Base-by-base conservation (phyloP, 1,140 invertebrate species). In the Antheraea mylitta region DNA sequence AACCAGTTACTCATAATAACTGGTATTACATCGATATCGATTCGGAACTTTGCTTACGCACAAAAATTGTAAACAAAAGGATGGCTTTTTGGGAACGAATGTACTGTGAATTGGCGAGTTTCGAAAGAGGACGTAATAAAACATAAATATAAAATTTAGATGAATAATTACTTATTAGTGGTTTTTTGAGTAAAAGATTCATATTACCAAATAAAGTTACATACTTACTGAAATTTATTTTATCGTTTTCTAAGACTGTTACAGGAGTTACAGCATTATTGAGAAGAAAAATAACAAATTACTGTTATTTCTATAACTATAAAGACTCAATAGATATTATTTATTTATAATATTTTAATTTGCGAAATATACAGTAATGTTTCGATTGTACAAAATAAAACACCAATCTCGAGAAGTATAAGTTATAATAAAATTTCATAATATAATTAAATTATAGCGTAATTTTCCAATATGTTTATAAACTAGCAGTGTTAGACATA, bases 381-480 rank as follows among this genome's bases (percentile, higher is more conserved):
- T 42, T 11, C 11, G 38, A 7, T 42, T 9, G 22, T 7, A 11
- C 36, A 18, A 66, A 85, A 82, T 82, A 71, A 85, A 88, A 88
- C 78, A 79, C 65, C 60, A 73, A 66, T 77, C 53, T 82, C 72
- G 86, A 53, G 89, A 88, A 89, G 87, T 91, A 91, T 88, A 87
- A 86, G 85, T 87, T 89, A 83, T 90, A 89, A 85, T 90, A 91
- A 91, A 91, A 90, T 78, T 88, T 87, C 11, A 48, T 63, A 63
- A 37, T 80, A 89, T 90, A 90, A 87, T 84, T 87, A 88, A 88
- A 88, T 90, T 83, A 91, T 79, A 90, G 89, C 87, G 83, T 89
- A 78, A 75, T 73, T 69, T 85, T 82, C 79, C 79, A 81, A 78
- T 87, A 86, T 74, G 79, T 85, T 83, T 85, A 86, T 82, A 81